These are phyloP conservation scores for Crax fasciolata DNA, from an alignment of 2,797 vertebrate species.

Conservation along the genomic window DNA sequence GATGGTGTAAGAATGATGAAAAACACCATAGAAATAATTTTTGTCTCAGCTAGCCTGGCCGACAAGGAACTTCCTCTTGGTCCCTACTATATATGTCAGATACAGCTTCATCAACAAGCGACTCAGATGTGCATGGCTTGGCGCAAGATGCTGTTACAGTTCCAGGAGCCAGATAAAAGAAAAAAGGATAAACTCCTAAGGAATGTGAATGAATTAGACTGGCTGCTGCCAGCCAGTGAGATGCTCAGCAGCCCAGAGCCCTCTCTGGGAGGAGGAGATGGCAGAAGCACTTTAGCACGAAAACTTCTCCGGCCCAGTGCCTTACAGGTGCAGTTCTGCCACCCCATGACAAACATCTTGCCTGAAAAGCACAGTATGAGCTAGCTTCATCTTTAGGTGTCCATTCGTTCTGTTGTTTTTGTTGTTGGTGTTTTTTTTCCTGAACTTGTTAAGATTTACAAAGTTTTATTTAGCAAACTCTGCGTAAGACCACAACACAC, in stretches of 20 bases:
- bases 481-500: not conserved
- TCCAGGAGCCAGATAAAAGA: not conserved
- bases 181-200: not conserved
- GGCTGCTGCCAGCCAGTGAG: not conserved
- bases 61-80: not conserved
- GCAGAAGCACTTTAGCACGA: not conserved
- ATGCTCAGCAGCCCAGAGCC: not conserved
- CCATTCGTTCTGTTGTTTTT: not conserved
- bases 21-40: fast-evolving
- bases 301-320: not conserved
- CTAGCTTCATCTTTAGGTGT: not conserved
- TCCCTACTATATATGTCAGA: fast-evolving
- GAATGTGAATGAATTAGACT: not conserved
- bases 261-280: not conserved
- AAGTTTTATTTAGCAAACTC: not conserved
- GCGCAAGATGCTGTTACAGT: not conserved
- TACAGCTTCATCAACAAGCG: not conserved
- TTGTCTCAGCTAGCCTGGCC: not conserved
- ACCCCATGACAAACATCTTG: not conserved
- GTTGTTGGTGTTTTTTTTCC: not conserved
- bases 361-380: not conserved
- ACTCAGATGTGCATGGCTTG: not conserved
- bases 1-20: not conserved
- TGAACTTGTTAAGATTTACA: not conserved
- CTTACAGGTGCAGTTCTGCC: fast-evolving